Conservation (phyloP, 1,140 invertebrate species). For the Drosophila funebris region DNA sequence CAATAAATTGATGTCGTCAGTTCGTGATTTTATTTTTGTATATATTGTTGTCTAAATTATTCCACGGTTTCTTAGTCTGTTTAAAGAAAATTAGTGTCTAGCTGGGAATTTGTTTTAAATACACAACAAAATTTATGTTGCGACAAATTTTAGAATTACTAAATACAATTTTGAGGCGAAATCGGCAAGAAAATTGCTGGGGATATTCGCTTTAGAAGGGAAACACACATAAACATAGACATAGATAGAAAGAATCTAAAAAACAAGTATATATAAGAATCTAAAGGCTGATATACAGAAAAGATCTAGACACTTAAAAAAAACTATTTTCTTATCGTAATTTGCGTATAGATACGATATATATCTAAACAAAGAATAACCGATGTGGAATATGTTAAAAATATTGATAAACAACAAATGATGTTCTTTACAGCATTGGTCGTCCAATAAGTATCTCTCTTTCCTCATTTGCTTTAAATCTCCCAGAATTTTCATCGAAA, state of each 20-base stretch:
- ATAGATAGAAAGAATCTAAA: too few species aligned
- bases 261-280: too few species aligned
- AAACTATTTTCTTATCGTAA: too few species aligned
- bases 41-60: slow-evolving; percentile 16
- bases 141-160: slow-evolving; percentile 41
- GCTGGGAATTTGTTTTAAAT: slow-evolving; percentile 44
- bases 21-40: slow-evolving; percentile 30
- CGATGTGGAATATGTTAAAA: too few species aligned
- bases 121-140: slow-evolving; percentile 42
- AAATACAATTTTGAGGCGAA: background rate
- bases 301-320: too few species aligned
- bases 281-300: too few species aligned
- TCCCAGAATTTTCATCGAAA: background rate
- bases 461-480: background rate
- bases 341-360: too few species aligned
- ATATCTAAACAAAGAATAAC: too few species aligned
- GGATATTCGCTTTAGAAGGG: background rate
- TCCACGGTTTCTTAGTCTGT: slow-evolving; percentile 16
- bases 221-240: background rate
- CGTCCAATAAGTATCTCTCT: background rate
- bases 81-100: slow-evolving; percentile 58
- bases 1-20: slow-evolving; percentile 42
- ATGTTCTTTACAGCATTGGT: too few species aligned
- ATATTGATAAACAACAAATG: too few species aligned
- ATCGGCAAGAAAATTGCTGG: slow-evolving; percentile 7